Evolutionary conservation across 2,797 vertebrate genomes (phyloP), one percentile per base, ranked within the genome.

Genomic region (Gallinago nigripennis): DNA sequence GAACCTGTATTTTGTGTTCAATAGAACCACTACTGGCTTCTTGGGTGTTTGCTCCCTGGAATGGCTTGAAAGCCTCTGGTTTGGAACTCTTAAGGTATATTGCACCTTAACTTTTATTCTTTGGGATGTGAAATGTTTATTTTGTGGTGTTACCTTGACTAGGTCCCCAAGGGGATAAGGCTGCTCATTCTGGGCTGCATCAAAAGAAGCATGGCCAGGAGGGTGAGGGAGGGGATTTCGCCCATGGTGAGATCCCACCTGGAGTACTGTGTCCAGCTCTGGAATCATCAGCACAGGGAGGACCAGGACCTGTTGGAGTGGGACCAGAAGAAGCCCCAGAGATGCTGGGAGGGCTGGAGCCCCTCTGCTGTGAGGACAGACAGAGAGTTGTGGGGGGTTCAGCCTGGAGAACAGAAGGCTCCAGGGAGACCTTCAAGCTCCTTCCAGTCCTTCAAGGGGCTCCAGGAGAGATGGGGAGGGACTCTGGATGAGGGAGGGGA

Each of bases 1-100:
- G 35, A 75, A 51, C 31, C 20, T 12, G 0, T 0, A 1, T 37
- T 54, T 58, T 54, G 12, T 65, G 21, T 73, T 48, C 13, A 28
- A 6, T 28, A 51, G 50, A 51, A 53, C 51, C 51, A 30, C 51
- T 30, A 28, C 46, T 12, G 35, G 4, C 24, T 81, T 35, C 56
- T 58, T 0, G 3, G 4, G 8, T 19, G 2, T 45, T 51, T 14
- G 1, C 25, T 57, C 69, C 30, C 35, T 54, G 64, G 71, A 37
- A 35, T 5, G 4, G 12, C 30, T 41, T 3, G 28, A 73, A 63
- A 37, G 5, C 15, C 39, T 51, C 50, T 41, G 9, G 19, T 18
- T 23, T 7, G 50, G 45, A 84, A 0, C n/a, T 73, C 46, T 14
- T 13, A 20, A 46, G 43, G 6, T 25, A 21, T 41, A 3, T 31